Percentiles rank a stretch among this genome's conserved stretches.
Conservation (phyloP, 2,113 vertebrate genomes). For the Rattus rattus region DNA sequence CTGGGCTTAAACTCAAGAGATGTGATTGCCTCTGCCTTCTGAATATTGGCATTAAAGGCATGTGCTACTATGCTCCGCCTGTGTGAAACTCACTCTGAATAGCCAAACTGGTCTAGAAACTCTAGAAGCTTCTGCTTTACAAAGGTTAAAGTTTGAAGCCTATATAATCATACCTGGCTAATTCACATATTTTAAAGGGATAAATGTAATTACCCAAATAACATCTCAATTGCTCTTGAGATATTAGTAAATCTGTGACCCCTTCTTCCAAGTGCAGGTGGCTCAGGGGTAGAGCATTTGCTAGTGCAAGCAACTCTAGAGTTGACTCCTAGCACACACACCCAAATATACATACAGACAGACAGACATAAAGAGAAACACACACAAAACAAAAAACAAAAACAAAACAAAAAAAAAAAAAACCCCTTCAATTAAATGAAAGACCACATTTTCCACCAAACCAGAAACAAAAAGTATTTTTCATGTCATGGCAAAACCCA, state of each 20-base stretch:
- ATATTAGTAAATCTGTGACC: background rate
- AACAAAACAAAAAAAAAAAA: background rate
- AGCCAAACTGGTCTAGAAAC: background rate
- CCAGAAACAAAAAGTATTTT: conserved; percentile 6
- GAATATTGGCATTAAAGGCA: background rate
- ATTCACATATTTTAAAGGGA: conserved; percentile 22
- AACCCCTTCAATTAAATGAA: background rate
- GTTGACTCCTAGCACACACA: background rate
- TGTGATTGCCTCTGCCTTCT: background rate
- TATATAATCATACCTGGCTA: background rate
- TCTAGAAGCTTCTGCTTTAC: background rate
- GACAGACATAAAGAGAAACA: background rate
- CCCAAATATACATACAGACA: background rate
- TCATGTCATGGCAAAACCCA: conserved; percentile 29
- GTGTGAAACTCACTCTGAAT: background rate
- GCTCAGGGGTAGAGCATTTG: background rate
- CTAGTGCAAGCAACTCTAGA: background rate
- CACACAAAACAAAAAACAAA: background rate
- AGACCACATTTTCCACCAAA: background rate
- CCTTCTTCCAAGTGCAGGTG: background rate
- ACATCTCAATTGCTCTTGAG: background rate
- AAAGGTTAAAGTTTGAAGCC: background rate
- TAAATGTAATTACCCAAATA: conserved; percentile 8
- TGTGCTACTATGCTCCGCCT: background rate
- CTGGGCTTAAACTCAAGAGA: background rate